Evolutionary conservation across 2,797 vertebrate species (phyloP).

Genomic region (Chiloscyllium punctatum): DNA sequence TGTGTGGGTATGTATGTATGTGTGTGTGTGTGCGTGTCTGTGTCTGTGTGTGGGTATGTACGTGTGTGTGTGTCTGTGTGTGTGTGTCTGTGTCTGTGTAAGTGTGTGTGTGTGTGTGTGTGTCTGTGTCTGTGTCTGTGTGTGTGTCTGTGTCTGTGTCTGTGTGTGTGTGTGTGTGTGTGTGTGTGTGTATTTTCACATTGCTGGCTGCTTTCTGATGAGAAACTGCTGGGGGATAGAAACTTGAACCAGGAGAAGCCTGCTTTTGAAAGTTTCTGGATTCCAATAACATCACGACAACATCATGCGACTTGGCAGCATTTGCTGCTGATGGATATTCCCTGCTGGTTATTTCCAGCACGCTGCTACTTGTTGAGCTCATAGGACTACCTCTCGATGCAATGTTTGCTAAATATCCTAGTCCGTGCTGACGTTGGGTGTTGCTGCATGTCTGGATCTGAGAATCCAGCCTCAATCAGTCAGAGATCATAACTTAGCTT

Average conservation of each 20-base stretch:
- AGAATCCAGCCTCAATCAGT: not conserved
- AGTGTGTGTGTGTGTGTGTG: too few species aligned
- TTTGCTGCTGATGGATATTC: not conserved
- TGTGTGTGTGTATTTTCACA: not conserved
- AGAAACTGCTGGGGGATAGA: not conserved
- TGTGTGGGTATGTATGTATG: too few species aligned
- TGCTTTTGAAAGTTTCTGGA: not conserved
- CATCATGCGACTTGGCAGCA: not conserved
- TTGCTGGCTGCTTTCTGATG: not conserved
- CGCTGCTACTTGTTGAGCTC: not conserved
- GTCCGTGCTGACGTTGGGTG: too few species aligned
- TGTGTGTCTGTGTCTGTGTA: too few species aligned
- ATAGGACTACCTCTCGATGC: not conserved
- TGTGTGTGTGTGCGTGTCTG: too few species aligned
- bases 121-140: too few species aligned
- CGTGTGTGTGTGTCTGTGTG: too few species aligned
- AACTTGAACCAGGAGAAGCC: not conserved
- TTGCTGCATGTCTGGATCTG: not conserved
- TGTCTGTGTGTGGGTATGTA: too few species aligned
- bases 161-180: not conserved
- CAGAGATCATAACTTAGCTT: not conserved
- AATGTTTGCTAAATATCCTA: not conserved
- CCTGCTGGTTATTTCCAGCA: not conserved
- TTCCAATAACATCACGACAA: not conserved
- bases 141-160: too few species aligned